Evolutionary conservation across 1,140 invertebrate species (phyloP), one percentile per base, ranked within the genome.

Genomic region (Eurosta solidaginis): DNA sequence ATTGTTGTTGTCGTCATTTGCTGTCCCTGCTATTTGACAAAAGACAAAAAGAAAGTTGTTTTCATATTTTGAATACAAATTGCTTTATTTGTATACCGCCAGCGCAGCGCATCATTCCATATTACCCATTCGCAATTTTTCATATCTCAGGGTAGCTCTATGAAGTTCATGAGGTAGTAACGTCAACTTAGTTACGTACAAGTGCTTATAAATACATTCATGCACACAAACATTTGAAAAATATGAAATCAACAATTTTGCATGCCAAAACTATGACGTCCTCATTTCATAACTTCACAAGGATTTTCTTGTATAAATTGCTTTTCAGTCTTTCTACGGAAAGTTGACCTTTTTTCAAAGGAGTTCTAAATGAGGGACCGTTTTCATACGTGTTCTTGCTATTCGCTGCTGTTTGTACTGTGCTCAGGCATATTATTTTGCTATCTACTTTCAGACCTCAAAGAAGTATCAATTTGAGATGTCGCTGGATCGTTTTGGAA

Each of bases 21-120:
- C 4, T 73, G 63, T 12, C n/a, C 17, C 63, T 73, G 29, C 27
- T 73, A 25, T 14, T 76, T 54, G 75, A 52, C 75, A 76, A 76
- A 76, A 76, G 75, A 76, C 75, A 52, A 76, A 76, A 76, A 22
- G 78, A 79, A 79, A 76, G 52, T 79, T 77, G 74, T 77, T 83
- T 84, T 84, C 84, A 86, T 86, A 85, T 86, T 86, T 86, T 85
- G 84, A 86, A 86, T 86, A 86, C 84, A 86, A 86, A 86, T 86
- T 86, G 82, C 84, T 86, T 86, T 86, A 86, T 86, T 86, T 86
- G 81, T 82, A 40, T 54, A 59, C 68, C 68, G 59, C 22, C 76
- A 44, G 20, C 2, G 29, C 25, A 10, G 42, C 36, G 17, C 77
- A 45, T 22, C 45, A 6, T n/a, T n/a, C n/a, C n/a, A n/a, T n/a